These are phyloP conservation scores for Crotalus horridus DNA, from an alignment of 2,113 vertebrate genomes.

Conservation along the genomic window DNA sequence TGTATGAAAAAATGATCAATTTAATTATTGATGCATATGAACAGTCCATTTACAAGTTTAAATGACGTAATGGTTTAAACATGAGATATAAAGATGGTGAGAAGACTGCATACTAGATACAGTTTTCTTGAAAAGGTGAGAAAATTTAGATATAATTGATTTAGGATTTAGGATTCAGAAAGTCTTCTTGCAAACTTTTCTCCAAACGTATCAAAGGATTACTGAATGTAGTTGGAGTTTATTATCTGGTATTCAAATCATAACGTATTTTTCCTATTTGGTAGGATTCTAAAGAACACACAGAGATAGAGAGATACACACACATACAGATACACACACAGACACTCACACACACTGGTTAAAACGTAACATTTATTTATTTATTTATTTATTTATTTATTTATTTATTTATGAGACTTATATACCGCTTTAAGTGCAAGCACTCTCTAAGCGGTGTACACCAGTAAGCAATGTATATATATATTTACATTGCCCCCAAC, in stretches of 20 bases:
- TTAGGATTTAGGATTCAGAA: not conserved
- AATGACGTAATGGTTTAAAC: not conserved
- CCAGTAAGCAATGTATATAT: too few species aligned
- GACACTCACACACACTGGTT: not conserved
- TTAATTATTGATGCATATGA: not conserved
- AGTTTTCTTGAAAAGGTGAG: not conserved
- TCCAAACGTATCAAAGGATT: not conserved
- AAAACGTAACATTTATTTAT: not conserved
- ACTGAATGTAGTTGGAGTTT: not conserved
- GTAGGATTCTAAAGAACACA: not conserved
- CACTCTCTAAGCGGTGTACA: too few species aligned
- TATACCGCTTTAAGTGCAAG: too few species aligned
- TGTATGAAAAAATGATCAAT: not conserved
- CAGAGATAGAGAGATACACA: not conserved
- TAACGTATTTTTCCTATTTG: not conserved
- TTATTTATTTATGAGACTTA: too few species aligned
- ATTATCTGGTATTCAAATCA: not conserved
- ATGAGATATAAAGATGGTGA: not conserved
- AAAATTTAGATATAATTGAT: not conserved
- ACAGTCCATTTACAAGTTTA: not conserved
- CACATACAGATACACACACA: not conserved
- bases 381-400: too few species aligned
- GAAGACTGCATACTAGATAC: not conserved
- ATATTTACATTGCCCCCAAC: too few species aligned
- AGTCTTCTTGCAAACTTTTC: not conserved